Percentiles rank a stretch among this genome's conserved stretches.
phyloP scores from a whole-genome alignment of 92 coral and sea anemone species.

The Epizoanthus stellaris region DNA sequence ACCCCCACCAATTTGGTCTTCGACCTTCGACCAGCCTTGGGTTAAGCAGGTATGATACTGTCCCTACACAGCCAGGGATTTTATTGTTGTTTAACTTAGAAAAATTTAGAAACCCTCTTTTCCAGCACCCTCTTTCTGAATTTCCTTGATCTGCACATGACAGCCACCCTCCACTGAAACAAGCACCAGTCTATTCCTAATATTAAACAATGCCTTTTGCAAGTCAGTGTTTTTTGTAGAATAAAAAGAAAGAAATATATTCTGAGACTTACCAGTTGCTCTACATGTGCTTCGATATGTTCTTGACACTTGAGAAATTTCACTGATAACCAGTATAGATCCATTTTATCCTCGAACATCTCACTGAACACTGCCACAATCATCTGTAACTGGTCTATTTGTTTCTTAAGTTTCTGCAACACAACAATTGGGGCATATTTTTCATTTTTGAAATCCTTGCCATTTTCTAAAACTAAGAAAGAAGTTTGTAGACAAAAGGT shows the following conservation, averaged over 20 bases:
- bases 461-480: too few species aligned
- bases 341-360: conserved; percentile 90
- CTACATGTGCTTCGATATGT: conserved; percentile 67
- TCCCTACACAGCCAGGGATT: too few species aligned
- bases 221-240: background rate
- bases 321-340: conserved; percentile 85
- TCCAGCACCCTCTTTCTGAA: background rate
- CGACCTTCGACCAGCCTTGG: too few species aligned
- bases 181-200: background rate
- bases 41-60: too few species aligned
- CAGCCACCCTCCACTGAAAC: background rate
- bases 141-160: background rate
- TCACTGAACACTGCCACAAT: conserved; percentile 83
- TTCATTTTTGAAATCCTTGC: too few species aligned
- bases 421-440: background rate
- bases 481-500: too few species aligned
- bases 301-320: conserved; percentile 84
- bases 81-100: too few species aligned
- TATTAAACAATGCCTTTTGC: background rate
- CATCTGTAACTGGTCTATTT: conserved; percentile 62
- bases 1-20: too few species aligned
- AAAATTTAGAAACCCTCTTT: too few species aligned
- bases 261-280: conserved; percentile 70
- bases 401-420: conserved; percentile 68
- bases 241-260: background rate